phyloP scores from a whole-genome alignment of 37 sponge, comb jelly and placozoan species.

The Oscarella lobularis region DNA sequence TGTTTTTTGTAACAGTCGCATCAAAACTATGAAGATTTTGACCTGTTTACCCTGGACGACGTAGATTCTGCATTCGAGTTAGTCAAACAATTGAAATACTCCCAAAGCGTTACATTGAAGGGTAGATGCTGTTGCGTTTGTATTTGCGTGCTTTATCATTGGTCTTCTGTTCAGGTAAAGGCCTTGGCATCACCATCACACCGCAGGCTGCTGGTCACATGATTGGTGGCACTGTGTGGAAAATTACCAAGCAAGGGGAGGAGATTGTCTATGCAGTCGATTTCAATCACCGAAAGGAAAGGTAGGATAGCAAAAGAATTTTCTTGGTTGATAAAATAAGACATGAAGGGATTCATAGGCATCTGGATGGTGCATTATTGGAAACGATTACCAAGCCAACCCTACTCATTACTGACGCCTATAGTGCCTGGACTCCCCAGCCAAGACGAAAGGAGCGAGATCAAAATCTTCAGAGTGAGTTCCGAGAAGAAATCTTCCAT shows the following conservation, averaged over 20 bases:
- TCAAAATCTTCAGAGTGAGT: no score
- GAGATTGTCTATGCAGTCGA: conserved; percentile 98
- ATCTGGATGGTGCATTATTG: conserved; percentile 86
- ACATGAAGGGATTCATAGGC: conserved; percentile 21
- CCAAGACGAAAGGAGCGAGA: conserved; percentile 90
- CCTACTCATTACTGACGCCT: conserved; percentile 90
- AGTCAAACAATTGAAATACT: conserved; percentile 84
- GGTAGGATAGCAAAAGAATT: conserved; percentile 19
- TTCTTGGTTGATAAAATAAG: neutral
- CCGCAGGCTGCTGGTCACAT: conserved; percentile 96
- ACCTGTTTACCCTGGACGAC: conserved; percentile 92
- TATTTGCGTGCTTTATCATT: neutral
- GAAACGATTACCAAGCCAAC: conserved; percentile 73
- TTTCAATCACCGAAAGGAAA: conserved; percentile 98
- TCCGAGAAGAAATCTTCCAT: no score
- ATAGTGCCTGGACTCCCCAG: conserved; percentile 77
- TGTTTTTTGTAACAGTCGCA: conserved; percentile 1
- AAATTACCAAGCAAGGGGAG: conserved; percentile 94
- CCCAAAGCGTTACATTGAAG: conserved; percentile 78
- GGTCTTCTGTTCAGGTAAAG: conserved; percentile 59
- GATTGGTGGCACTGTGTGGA: conserved; percentile 99
- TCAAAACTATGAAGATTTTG: conserved; percentile 57
- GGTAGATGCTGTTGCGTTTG: conserved; percentile 17
- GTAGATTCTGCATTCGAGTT: conserved; percentile 84
- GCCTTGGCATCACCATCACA: conserved; percentile 91